Percentiles rank a stretch among this genome's conserved stretches.
Evolutionary conservation across 1,140 invertebrate genomes (phyloP).

Genomic region (Ooceraea biroi): DNA sequence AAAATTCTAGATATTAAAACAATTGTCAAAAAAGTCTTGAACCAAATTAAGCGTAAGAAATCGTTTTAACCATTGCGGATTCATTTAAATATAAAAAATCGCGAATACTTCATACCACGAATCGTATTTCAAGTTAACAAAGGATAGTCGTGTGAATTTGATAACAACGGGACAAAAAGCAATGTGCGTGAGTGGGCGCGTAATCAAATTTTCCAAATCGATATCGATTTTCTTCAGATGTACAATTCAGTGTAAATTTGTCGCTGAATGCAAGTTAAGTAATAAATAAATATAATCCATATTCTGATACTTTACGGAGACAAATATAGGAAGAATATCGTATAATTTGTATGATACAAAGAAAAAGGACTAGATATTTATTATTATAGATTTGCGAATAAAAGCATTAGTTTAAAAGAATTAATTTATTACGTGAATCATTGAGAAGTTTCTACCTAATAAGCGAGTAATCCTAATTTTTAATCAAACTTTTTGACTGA

Average conservation of each 20-base stretch:
- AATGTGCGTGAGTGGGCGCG: background rate
- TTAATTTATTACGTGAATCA: too few species aligned
- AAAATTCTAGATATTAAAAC: conserved; percentile 1
- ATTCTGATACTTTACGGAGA: conserved; percentile 15
- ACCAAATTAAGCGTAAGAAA: background rate
- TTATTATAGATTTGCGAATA: too few species aligned
- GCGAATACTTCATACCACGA: background rate
- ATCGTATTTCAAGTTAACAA: background rate
- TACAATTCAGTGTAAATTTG: background rate
- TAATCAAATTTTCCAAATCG: conserved; percentile 30
- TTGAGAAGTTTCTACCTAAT: too few species aligned
- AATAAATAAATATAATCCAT: too few species aligned
- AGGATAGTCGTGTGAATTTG: conserved; percentile 21
- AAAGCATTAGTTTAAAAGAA: too few species aligned
- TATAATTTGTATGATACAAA: conserved; percentile 1
- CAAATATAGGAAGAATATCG: background rate
- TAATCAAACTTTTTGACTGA: too few species aligned
- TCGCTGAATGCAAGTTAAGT: conserved; percentile 6
- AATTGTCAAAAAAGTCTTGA: background rate
- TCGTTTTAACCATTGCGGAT: background rate
- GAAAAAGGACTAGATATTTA: too few species aligned
- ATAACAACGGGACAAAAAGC: conserved; percentile 16
- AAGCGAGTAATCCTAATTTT: too few species aligned
- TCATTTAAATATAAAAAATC: conserved; percentile 14
- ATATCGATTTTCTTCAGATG: conserved; percentile 24